Conservation (phyloP, 2,797 vertebrate species). For the Sebastes minor region DNA sequence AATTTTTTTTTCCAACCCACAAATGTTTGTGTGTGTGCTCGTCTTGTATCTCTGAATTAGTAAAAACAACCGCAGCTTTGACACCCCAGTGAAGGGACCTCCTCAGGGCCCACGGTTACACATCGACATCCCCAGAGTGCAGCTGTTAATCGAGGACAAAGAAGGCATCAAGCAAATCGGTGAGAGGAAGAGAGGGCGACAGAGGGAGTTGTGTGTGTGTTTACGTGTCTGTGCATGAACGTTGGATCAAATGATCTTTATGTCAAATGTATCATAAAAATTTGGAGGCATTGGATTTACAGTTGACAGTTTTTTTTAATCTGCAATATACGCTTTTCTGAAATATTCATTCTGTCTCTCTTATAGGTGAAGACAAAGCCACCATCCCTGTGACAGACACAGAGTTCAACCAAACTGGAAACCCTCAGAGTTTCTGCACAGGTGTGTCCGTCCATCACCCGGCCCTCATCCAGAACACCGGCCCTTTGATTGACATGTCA, state of each 20-base stretch:
- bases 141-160: conserved; percentile 99
- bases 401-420: conserved; percentile 96
- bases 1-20: conserved; percentile 14
- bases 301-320: not conserved
- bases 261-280: not conserved
- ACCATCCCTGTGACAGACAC: conserved; percentile 96
- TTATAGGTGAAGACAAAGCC: conserved; percentile 95
- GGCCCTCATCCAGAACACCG: conserved; percentile 97
- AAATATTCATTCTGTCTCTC: not conserved
- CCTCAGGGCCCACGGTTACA: conserved; percentile 97
- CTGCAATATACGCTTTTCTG: not conserved
- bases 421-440: conserved; percentile 98
- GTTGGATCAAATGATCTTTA: not conserved
- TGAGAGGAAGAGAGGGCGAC: conserved; percentile 80
- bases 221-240: not conserved
- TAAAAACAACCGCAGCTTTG: conserved; percentile 99
- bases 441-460: conserved; percentile 97
- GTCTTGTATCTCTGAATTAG: conserved; percentile 78
- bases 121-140: conserved; percentile 97
- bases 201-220: conserved; percentile 45
- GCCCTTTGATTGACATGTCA: conserved; percentile 98
- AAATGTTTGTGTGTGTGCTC: conserved; percentile 31
- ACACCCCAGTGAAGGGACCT: conserved; percentile 98
- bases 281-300: not conserved
- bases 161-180: conserved; percentile 99